phyloP scores from a whole-genome alignment of 2,113 vertebrate genomes.

The Xyrauchen texanus region DNA sequence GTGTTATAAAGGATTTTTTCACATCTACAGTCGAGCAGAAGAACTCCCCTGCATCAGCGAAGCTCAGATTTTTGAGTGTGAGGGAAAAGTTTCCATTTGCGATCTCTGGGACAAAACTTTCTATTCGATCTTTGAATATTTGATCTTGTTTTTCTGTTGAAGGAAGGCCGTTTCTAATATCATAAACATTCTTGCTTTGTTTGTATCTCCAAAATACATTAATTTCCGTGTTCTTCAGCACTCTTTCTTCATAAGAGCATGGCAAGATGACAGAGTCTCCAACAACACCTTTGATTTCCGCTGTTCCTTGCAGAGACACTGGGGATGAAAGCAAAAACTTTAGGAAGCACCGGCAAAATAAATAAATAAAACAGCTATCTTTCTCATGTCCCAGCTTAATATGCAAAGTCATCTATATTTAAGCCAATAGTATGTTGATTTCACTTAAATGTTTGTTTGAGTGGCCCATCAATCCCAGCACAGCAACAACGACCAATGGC shows the following conservation, averaged over 20 bases:
- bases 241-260: not conserved
- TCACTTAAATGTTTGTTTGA: too few species aligned
- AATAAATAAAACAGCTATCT: too few species aligned
- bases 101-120: too few species aligned
- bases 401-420: too few species aligned
- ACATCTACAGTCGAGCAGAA: too few species aligned
- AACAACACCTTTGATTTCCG: not conserved
- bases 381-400: too few species aligned
- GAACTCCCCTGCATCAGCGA: not conserved
- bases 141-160: not conserved
- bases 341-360: too few species aligned
- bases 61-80: not conserved
- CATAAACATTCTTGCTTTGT: rapidly evolving
- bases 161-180: not conserved
- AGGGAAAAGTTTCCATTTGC: not conserved
- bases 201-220: constrained; percentile 6
- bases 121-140: not conserved
- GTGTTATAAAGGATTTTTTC: rapidly evolving
- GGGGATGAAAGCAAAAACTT: too few species aligned
- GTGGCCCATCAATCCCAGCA: too few species aligned
- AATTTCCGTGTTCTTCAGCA: not conserved
- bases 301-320: not conserved
- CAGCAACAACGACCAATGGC: too few species aligned
- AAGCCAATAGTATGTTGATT: too few species aligned
- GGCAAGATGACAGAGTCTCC: not conserved